Evolutionary conservation across 2,888 invertebrate genomes (phyloP).

Genomic region (Chromoteleia sp.): DNA sequence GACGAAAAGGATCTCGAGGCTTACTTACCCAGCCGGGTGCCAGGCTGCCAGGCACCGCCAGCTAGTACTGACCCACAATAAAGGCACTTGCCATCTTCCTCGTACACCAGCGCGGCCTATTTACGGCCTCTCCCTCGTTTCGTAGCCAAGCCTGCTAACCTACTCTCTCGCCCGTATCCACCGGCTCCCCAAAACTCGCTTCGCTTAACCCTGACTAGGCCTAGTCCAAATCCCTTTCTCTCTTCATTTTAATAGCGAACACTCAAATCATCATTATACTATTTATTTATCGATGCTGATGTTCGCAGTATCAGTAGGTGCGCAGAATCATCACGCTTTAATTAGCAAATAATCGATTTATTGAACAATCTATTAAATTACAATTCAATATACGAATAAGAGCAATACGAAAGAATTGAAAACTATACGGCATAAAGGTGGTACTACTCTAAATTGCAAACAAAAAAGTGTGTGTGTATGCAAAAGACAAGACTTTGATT

Average conservation of each 20-base stretch:
- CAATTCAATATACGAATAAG: too few species aligned
- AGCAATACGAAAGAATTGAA: too few species aligned
- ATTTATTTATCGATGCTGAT: slow-evolving; percentile 13
- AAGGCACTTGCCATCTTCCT: slow-evolving; percentile 84
- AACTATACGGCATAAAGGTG: too few species aligned
- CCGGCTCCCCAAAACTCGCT: slow-evolving; percentile 75
- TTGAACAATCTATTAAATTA: too few species aligned
- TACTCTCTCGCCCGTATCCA: slow-evolving; percentile 77
- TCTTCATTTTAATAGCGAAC: slow-evolving; percentile 50
- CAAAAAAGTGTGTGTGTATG: too few species aligned
- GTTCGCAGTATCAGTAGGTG: too few species aligned
- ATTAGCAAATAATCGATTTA: too few species aligned
- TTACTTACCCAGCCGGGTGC: slow-evolving; percentile 80
- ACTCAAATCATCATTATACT: slow-evolving; percentile 29
- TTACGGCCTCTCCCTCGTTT: slow-evolving; percentile 77
- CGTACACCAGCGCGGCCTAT: slow-evolving; percentile 77
- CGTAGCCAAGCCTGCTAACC: slow-evolving; percentile 81
- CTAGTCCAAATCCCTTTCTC: slow-evolving; percentile 70
- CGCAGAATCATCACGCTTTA: background rate
- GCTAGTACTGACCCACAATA: slow-evolving; percentile 84
- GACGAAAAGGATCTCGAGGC: slow-evolving; percentile 81
- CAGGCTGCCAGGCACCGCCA: slow-evolving; percentile 67
- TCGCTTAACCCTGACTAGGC: slow-evolving; percentile 74
- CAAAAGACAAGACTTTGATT: too few species aligned
- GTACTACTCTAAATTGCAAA: too few species aligned